A percentile compares a stretch with the other conserved stretches of the same genome.
phyloP scores from a whole-genome alignment of 2,797 vertebrate genomes.

The Limnodromus scolopaceus region DNA sequence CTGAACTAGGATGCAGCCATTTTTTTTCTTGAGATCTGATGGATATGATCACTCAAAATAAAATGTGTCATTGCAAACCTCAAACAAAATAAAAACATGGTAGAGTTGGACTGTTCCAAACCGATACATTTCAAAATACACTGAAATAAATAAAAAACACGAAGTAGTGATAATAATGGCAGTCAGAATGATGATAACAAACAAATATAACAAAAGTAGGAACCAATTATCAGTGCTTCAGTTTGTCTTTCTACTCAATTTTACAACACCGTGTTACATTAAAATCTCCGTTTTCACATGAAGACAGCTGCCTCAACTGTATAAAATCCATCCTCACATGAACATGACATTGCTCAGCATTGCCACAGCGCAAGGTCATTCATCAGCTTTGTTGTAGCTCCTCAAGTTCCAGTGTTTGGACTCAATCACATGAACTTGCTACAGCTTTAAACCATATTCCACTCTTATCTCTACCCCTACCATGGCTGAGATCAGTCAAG shows the following conservation, averaged over 20 bases:
- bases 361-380: background rate
- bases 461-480: background rate
- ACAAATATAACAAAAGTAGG: background rate
- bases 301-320: background rate
- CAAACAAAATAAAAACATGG: conserved; percentile 59
- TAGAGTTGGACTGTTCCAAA: conserved; percentile 51
- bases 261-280: background rate
- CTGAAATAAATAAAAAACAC: background rate
- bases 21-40: conserved; percentile 62
- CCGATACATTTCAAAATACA: conserved; percentile 24
- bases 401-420: background rate
- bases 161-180: background rate
- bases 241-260: background rate
- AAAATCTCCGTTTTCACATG: conserved; percentile 3
- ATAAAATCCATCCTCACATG: background rate
- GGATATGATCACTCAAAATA: conserved; percentile 59
- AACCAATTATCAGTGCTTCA: background rate
- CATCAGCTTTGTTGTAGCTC: background rate
- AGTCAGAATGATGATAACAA: background rate
- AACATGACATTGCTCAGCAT: background rate
- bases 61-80: conserved; percentile 63
- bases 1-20: conserved; percentile 69
- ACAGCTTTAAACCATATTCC: background rate
- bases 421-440: background rate
- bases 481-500: background rate